Evolutionary conservation across 2,888 invertebrate genomes (phyloP), one percentile per base, ranked within the genome.

Genomic region (Zhengitettix transpicula): DNA sequence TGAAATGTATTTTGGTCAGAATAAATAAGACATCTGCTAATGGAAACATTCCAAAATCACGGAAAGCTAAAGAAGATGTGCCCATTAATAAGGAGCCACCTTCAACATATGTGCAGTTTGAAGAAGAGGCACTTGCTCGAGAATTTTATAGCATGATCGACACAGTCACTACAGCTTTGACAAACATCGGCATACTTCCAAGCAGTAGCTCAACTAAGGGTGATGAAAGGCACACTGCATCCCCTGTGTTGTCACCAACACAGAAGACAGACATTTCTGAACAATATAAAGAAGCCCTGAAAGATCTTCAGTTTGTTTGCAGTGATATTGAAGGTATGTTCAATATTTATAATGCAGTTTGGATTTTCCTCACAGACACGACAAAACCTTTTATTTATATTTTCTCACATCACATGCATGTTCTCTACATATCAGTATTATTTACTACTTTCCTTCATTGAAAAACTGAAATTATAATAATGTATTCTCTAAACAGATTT

Each of bases 241-340:
- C n/a, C n/a, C n/a, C n/a, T n/a, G n/a, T n/a, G n/a, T n/a, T n/a
- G n/a, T 28, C 28, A 7, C 28, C 28, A 28, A 28, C 28, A 28
- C 2, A 7, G 7, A 28, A 28, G 28, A 28, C 28, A 7, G 28
- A 28, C 28, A 7, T 28, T 28, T 7, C 28, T 7, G 3, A 28
- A 28, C 28, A 57, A 15, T 63, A 64, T 52, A 58, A 55, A 52
- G 57, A 62, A 10, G 61, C 63, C 11, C 58, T 65, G 3, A 62
- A 62, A 54, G 62, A 63, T 17, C 17, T 64, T 15, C 64, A 65
- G 60, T 63, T 64, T 41, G 51, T 59, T 47, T 63, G 60, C 56
- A 65, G 63, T 62, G 61, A 65, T 61, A 64, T 65, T 51, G 63
- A 64, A 51, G 58, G 65, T 64, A 54, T 60, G 61, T n/a, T n/a